Evolutionary conservation across 2,797 vertebrate genomes (phyloP).

Genomic region (Phoebastria nigripes): DNA sequence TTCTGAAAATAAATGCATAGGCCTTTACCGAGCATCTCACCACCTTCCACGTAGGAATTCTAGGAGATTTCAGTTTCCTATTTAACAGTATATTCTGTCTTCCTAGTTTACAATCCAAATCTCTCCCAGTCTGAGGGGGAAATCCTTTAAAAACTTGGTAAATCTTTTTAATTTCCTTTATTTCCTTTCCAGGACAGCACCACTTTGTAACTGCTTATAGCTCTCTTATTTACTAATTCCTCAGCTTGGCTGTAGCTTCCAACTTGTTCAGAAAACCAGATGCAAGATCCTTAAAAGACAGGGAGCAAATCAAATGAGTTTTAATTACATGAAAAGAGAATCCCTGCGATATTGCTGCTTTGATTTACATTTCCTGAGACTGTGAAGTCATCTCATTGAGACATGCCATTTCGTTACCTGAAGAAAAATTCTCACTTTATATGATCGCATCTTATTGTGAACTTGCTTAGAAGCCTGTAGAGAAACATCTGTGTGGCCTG

Average conservation of each 20-base stretch:
- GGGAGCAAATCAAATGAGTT: background rate
- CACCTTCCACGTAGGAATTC: background rate
- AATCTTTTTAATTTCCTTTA: background rate
- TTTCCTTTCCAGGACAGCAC: background rate
- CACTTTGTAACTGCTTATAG: background rate
- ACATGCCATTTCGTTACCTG: background rate
- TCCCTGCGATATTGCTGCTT: background rate
- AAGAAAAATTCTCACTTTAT: background rate
- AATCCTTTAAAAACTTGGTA: background rate
- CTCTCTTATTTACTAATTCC: background rate
- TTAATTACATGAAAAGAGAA: background rate
- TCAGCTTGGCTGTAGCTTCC: background rate
- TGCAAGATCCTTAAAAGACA: background rate
- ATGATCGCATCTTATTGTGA: background rate
- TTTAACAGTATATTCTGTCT: background rate
- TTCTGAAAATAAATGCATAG: background rate
- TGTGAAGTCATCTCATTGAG: background rate
- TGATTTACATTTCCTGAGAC: background rate
- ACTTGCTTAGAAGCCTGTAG: background rate
- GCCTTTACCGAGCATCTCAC: background rate
- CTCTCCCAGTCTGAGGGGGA: background rate
- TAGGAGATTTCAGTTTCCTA: background rate
- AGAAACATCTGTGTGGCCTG: background rate
- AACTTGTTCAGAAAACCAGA: background rate
- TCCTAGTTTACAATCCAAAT: background rate